Percentiles rank a stretch among this genome's conserved stretches.
Evolutionary conservation across 2,888 invertebrate genomes (phyloP).

Genomic region (Tenthredo notha): DNA sequence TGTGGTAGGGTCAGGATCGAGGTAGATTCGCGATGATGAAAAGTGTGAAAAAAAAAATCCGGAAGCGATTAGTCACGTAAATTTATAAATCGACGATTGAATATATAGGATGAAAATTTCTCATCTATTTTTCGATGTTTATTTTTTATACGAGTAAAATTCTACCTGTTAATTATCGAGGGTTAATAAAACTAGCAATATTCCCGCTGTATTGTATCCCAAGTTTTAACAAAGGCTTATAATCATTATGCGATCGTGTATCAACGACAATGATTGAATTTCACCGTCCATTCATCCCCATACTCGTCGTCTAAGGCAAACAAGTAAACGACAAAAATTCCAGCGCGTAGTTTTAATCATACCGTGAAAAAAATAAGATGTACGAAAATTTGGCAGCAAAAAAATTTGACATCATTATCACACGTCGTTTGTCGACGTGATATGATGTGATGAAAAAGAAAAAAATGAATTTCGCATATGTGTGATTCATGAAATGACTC

Average conservation of each 20-base stretch:
- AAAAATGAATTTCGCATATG: no score
- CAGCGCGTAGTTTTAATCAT: not conserved
- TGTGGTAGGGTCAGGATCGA: conserved; percentile 34
- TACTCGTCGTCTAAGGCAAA: not conserved
- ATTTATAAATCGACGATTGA: not conserved
- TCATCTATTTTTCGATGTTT: not conserved
- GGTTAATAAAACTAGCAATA: not conserved
- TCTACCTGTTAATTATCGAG: not conserved
- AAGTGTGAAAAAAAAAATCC: not conserved
- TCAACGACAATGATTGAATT: conserved; percentile 8
- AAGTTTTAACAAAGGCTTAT: no score
- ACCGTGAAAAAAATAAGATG: not conserved
- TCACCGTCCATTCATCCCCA: not conserved
- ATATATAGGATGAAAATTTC: not conserved
- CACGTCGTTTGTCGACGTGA: no score
- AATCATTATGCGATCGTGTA: not conserved
- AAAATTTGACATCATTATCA: not conserved
- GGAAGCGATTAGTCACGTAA: not conserved
- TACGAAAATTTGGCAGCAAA: not conserved
- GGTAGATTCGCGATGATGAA: not conserved
- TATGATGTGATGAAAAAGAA: not conserved
- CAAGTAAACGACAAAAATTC: not conserved
- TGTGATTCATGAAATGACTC: no score
- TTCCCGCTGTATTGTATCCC: not conserved
- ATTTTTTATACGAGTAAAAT: not conserved